Base-by-base conservation (phyloP, 2,888 invertebrate species). In the Sabatieria punctata region DNA sequence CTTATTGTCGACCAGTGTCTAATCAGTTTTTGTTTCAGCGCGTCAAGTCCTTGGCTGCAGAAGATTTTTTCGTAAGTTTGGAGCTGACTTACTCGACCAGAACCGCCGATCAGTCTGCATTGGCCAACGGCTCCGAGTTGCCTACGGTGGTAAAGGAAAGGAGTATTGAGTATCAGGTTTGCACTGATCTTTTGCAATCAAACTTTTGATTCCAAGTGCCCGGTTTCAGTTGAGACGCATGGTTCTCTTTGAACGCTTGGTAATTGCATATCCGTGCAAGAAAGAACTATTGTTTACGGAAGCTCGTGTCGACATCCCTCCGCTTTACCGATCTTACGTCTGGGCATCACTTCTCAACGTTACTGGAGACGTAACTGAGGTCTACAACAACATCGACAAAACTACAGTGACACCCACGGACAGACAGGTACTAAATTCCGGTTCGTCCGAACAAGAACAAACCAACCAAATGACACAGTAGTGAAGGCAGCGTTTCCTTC, bases 101-200 rank as follows among this genome's bases (percentile, higher is more conserved):
- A n/a, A 47, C n/a, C 24, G 24, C 54, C 11, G n/a, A n/a, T n/a
- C n/a, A n/a, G n/a, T 15, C 11, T 8, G 8, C 30, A 30, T 8
- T 30, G 30, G 15, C n/a, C 78, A 97, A 71, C 95, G 95, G 70
- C n/a, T 78, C 82, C n/a, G 74, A 76, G n/a, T 71, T 93, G 52
- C 93, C 93, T 0, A 72, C 85, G 44, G 77, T 91, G 19, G 95
- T 97, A 54, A 78, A 85, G 49, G 95, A 97, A 67, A 77, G 80
- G 54, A 93, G 97, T 68, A 86, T 91, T 0, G 89, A 91, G 63
- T 95, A 97, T 71, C 95, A 97, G 70, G 33, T n/a, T n/a, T n/a
- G n/a, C n/a, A n/a, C n/a, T n/a, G n/a, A n/a, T 51, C 44, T 50
- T 33, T 33, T 33, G 33, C 33, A 13, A 13, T 33, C 11, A 13